Base-by-base conservation (phyloP, 2,888 invertebrate species). In the Tetragonula carbonaria region DNA sequence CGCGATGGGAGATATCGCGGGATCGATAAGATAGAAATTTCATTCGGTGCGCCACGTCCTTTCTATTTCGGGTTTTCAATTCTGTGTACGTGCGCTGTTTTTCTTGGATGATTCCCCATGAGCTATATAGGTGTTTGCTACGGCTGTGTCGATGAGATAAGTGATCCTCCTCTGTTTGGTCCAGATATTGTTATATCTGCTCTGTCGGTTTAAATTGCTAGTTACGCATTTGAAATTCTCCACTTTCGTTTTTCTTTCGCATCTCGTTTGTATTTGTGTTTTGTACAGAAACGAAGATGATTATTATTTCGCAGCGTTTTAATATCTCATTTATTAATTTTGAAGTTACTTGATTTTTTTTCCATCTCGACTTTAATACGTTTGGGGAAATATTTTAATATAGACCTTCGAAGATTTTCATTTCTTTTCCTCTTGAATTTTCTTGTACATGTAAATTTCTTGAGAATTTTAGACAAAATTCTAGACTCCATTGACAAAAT, bases 61-160 rank as follows among this genome's bases (percentile, higher is more conserved):
- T 57, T 28, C 66, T 75, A 75, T 75, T 67, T 57, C 45, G 21
- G 28, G 74, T 66, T 55, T 45, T 4, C 23, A 28, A 45, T 45
- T 28, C 14, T 75, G 38, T 45, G 21, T 57, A 57, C 45, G 21
- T 16, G 14, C 6, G 18, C 4, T 67, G 66, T 53, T 67, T 57
- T 57, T 45, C 66, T 67, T 75, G 74, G 28, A 67, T 23, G 45
- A 28, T 75, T 28, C 28, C 14, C 23, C 13, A 6, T 18, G 14
- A 55, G 6, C 57, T 75, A 55, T 75, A 55, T 45, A 23, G 38
- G 2, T 28, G 57, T 66, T 66, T 57, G 57, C 45, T 57, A 45
- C 45, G 53, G 45, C 16, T 75, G 55, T 45, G 57, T 55, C 74
- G 21, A 75, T 4, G 23, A 23, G 66, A 66, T 53, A 53, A 74